Evolutionary conservation across 2,113 vertebrate species (phyloP), one percentile per base, ranked within the genome.

Genomic region (Brachypteracias leptosomus): DNA sequence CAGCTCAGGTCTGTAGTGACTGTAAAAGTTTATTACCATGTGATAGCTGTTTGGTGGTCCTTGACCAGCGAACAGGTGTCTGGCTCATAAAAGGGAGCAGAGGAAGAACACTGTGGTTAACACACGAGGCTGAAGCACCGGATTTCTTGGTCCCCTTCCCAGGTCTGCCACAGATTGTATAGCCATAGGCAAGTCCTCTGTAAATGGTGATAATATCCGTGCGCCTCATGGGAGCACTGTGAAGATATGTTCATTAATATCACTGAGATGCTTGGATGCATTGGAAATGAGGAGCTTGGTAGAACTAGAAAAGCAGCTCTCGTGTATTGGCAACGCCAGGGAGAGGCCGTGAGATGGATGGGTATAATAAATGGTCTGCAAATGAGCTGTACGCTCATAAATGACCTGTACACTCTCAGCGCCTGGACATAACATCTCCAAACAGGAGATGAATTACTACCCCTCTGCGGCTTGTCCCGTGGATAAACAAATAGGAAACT

Each of bases 11-110:
- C 88, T 97, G 74, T 71, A 51, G 58, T 67, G 88, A 57, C 68
- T 88, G 88, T 95, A 85, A 95, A 97, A 84, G 65, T 93, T 96
- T 95, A 92, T 96, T 90, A 72, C 61, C 70, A 70, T 87, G 44
- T 79, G 96, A 94, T 79, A 76, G 78, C 87, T 89, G 29, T 94
- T 93, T 92, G 96, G 90, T 96, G 91, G 93, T 96, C 96, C 62
- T 95, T 28, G 5, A 95, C 81, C n/a, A 35, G 80, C 2, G 13
- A 94, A 77, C 93, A 96, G 93, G 89, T 96, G 95, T 97, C 95
- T 5, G 0, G 55, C 67, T 78, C 82, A 90, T 87, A 93, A 92
- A 95, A 88, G 59, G 36, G 44, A 95, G 71, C 72, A 66, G 76
- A 92, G 84, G 87, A 95, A 93, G 76, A 92, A 36, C 1, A 0